phyloP scores from a whole-genome alignment of 2,888 invertebrate genomes.

The Timema cristinae region DNA sequence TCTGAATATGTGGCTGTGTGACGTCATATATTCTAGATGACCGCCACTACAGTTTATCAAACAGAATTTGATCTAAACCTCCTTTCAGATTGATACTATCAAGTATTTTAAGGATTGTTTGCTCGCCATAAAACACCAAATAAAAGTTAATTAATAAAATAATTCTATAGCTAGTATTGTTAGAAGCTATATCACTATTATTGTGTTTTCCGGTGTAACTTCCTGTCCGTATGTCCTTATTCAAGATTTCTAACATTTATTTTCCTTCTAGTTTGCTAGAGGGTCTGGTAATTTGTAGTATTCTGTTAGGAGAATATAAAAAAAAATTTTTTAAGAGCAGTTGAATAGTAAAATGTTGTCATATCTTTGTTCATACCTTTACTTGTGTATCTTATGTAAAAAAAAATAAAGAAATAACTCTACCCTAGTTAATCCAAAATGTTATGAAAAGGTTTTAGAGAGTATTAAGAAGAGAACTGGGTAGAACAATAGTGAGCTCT shows the following conservation, averaged over 20 bases:
- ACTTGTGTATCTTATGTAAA: no score
- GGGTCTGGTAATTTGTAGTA: no score
- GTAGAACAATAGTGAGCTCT: not conserved
- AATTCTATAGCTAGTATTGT: not conserved
- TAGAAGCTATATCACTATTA: not conserved
- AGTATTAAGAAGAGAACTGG: not conserved
- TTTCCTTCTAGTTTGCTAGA: not conserved
- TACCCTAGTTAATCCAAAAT: not conserved
- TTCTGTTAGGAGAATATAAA: no score
- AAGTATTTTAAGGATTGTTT: not conserved
- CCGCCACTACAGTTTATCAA: not conserved
- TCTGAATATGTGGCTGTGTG: not conserved
- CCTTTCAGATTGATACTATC: not conserved
- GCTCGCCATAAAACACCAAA: not conserved
- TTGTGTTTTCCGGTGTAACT: not conserved
- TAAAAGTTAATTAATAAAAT: not conserved
- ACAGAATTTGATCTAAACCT: not conserved
- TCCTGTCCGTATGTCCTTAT: not conserved
- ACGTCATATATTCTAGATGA: not conserved
- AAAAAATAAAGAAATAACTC: no score
- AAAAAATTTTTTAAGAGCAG: no score
- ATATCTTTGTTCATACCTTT: not conserved
- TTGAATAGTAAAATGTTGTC: no score
- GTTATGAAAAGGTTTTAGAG: slow-evolving; percentile 6
- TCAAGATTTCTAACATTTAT: not conserved